These are phyloP conservation scores for Geopemphigus sp. DNA, from an alignment of 1,140 invertebrate species.

Conservation along the genomic window DNA sequence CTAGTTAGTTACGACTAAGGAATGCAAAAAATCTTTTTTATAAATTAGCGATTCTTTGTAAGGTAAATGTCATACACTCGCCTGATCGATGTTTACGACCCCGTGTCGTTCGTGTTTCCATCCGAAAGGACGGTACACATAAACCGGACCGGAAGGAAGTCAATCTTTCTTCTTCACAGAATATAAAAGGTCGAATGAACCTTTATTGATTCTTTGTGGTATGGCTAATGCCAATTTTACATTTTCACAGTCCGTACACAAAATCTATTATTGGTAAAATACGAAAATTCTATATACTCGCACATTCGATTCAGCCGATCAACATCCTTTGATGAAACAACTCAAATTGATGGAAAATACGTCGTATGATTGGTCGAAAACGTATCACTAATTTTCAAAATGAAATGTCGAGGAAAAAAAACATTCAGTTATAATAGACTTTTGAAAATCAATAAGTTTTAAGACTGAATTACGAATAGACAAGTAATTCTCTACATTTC, in stretches of 20 bases:
- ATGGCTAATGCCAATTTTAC: not conserved
- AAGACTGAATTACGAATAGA: too few species aligned
- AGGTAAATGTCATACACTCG: not conserved
- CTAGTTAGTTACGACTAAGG: not conserved
- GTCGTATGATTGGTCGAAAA: not conserved
- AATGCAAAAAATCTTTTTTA: not conserved
- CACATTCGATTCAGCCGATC: not conserved
- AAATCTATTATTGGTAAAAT: too few species aligned
- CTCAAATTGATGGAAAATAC: not conserved
- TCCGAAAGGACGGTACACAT: not conserved
- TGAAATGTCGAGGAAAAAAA: not conserved
- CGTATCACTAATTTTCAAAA: not conserved
- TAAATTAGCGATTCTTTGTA: not conserved
- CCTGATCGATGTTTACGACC: not conserved
- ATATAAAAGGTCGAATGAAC: not conserved
- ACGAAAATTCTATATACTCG: too few species aligned
- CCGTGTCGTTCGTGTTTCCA: not conserved
- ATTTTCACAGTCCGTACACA: not conserved
- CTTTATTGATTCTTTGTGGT: slow-evolving; percentile 3
- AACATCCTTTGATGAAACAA: not conserved
- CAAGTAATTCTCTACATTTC: too few species aligned
- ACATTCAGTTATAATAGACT: not conserved
- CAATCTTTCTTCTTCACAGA: slow-evolving; percentile 9
- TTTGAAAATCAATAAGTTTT: too few species aligned
- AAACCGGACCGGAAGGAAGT: slow-evolving; percentile 2